A percentile compares a stretch with the other conserved stretches of the same genome.
Evolutionary conservation across 1,140 invertebrate genomes (phyloP).

Genomic region (Pseudomyrmex cubaensis): DNA sequence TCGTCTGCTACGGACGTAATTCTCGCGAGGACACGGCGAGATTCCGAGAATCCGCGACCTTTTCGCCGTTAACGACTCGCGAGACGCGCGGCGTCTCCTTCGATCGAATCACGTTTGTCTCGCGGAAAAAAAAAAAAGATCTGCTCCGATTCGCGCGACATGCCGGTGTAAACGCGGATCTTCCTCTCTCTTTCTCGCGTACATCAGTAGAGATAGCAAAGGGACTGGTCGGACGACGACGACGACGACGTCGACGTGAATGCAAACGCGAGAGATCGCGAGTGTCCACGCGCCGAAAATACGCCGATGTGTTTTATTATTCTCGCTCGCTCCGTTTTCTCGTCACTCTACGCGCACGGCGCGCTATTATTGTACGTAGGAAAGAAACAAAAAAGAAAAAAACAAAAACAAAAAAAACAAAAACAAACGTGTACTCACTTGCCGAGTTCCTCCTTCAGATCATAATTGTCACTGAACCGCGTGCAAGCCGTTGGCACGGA

Average conservation of each 20-base stretch:
- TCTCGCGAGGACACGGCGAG: neutral
- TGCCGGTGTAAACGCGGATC: neutral
- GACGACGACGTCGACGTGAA: neutral
- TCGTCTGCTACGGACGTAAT: conserved; percentile 69
- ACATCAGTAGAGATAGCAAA: neutral
- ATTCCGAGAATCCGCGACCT: too few relatives aligned
- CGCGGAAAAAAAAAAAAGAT: too few relatives aligned
- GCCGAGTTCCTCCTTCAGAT: conserved; percentile 99
- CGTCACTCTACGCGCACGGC: too few relatives aligned
- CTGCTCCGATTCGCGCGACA: neutral
- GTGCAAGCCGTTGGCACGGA: conserved; percentile 91
- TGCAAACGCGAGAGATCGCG: neutral
- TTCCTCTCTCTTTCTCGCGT: neutral
- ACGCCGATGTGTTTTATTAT: too few relatives aligned
- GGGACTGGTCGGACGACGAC: neutral
- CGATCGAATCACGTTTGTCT: too few relatives aligned
- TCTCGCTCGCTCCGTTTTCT: too few relatives aligned
- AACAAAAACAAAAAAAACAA: neutral
- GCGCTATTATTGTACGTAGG: too few relatives aligned
- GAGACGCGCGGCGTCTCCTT: too few relatives aligned
- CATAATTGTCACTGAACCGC: conserved; percentile 99
- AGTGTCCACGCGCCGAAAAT: too few relatives aligned
- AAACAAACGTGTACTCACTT: conserved; percentile 92
- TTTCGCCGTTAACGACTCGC: too few relatives aligned
- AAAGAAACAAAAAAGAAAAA: too few relatives aligned